Percentiles rank a stretch among this genome's conserved stretches.
phyloP scores from a whole-genome alignment of 2,797 vertebrate genomes.

The Helicolenus hilgendorfi region DNA sequence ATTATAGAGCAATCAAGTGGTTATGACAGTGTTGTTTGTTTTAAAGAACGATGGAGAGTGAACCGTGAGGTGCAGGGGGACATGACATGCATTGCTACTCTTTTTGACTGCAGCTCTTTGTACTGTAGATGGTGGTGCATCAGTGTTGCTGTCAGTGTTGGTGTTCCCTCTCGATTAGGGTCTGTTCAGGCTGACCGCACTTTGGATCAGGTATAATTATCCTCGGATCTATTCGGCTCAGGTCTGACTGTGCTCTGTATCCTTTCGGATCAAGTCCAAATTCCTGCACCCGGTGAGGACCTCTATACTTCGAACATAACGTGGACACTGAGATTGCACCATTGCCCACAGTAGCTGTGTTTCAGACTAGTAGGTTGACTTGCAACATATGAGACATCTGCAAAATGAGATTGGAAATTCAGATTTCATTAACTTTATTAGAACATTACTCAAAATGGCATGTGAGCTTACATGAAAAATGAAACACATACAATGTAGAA shows the following conservation, averaged over 20 bases:
- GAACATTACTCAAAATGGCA: not conserved
- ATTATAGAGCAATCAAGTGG: not conserved
- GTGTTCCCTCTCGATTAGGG: not conserved
- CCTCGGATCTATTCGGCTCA: not conserved
- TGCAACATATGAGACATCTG: not conserved
- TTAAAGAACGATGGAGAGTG: not conserved
- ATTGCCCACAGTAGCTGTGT: not conserved
- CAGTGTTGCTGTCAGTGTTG: not conserved
- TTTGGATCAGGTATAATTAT: constrained; percentile 4
- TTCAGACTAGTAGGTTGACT: not conserved
- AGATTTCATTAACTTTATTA: not conserved
- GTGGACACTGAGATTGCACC: not conserved
- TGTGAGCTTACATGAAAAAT: not conserved
- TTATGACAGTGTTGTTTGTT: not conserved
- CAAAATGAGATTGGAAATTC: not conserved
- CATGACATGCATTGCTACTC: not conserved
- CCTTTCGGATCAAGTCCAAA: not conserved
- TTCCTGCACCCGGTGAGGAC: not conserved
- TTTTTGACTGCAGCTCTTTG: not conserved
- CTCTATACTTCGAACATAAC: not conserved
- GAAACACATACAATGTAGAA: not conserved
- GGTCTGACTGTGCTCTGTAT: not conserved
- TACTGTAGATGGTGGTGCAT: not conserved
- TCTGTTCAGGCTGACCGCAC: not conserved
- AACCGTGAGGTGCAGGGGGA: not conserved